Evolutionary conservation across 2,888 invertebrate species (phyloP).

Genomic region (Alentia gelatinosa): DNA sequence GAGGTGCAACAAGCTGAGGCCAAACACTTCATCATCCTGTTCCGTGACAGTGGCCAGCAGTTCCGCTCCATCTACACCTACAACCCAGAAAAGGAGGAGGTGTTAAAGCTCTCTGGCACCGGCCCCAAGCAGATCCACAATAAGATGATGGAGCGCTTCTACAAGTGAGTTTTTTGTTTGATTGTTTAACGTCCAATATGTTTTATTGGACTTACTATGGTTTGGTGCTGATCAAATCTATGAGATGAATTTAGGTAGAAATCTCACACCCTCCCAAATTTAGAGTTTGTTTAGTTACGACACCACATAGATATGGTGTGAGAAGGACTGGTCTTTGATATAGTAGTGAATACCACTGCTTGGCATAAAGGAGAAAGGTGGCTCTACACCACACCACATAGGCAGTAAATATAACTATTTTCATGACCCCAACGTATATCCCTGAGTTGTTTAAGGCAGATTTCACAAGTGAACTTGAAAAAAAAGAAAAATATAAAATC

Average conservation of each 20-base stretch:
- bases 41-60: conserved; percentile 98
- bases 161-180: conserved; percentile 92
- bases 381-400: too few relatives aligned
- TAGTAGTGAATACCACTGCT: too few relatives aligned
- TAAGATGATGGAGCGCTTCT: conserved; percentile 99
- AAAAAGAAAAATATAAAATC: not conserved
- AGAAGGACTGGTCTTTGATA: too few relatives aligned
- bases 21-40: conserved; percentile 98
- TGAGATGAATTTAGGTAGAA: too few relatives aligned
- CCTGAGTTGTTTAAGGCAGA: not conserved
- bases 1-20: conserved; percentile 96
- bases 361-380: too few relatives aligned
- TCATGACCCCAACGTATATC: not conserved
- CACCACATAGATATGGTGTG: too few relatives aligned
- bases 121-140: conserved; percentile 97
- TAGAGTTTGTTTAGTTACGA: too few relatives aligned
- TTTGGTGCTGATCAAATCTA: too few relatives aligned
- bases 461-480: too few relatives aligned
- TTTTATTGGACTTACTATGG: too few relatives aligned
- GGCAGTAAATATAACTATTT: not conserved
- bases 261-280: too few relatives aligned
- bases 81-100: conserved; percentile 94
- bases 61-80: conserved; percentile 98
- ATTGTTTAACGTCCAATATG: too few relatives aligned
- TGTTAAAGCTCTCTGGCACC: conserved; percentile 95